These are phyloP conservation scores for Asobara japonica DNA, from an alignment of 1,140 invertebrate genomes.

Conservation along the genomic window DNA sequence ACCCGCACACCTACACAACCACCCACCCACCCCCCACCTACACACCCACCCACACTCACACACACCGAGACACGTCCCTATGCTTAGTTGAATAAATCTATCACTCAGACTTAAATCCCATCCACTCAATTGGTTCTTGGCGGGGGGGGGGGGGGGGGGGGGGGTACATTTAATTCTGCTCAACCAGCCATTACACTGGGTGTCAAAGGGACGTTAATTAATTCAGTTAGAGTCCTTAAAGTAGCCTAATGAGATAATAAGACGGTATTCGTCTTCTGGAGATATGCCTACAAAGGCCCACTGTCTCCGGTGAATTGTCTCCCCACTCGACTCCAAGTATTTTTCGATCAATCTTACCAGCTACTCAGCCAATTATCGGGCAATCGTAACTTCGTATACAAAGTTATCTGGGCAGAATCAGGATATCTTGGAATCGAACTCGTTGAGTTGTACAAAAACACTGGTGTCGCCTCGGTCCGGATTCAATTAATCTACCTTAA, in stretches of 20 bases:
- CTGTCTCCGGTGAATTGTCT: not conserved
- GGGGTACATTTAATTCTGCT: too few species aligned
- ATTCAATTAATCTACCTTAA: slow-evolving; percentile 34
- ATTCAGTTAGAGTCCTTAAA: slow-evolving; percentile 7
- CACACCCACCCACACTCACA: too few species aligned
- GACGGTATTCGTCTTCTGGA: not conserved
- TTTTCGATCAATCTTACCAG: slow-evolving; percentile 41
- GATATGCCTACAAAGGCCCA: not conserved
- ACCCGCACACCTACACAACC: too few species aligned
- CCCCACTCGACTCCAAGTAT: slow-evolving; percentile 28
- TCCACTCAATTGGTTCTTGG: not conserved
- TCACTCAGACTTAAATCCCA: too few species aligned
- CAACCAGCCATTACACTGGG: not conserved
- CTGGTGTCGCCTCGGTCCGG: slow-evolving; percentile 26
- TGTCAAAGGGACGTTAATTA: slow-evolving; percentile 25
- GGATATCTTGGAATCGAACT: slow-evolving; percentile 21
- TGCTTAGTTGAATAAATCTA: too few species aligned
- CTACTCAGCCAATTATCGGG: slow-evolving; percentile 45
- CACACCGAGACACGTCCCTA: too few species aligned
- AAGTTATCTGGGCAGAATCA: slow-evolving; percentile 42
- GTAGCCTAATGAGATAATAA: slow-evolving; percentile 43
- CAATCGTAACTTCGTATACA: slow-evolving; percentile 44
- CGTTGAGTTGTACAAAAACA: slow-evolving; percentile 11
- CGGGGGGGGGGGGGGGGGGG: not conserved
- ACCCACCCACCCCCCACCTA: too few species aligned